Percentiles rank a stretch among this genome's conserved stretches.
Evolutionary conservation across 2,113 vertebrate genomes (phyloP).

Genomic region (Smithornis capensis): DNA sequence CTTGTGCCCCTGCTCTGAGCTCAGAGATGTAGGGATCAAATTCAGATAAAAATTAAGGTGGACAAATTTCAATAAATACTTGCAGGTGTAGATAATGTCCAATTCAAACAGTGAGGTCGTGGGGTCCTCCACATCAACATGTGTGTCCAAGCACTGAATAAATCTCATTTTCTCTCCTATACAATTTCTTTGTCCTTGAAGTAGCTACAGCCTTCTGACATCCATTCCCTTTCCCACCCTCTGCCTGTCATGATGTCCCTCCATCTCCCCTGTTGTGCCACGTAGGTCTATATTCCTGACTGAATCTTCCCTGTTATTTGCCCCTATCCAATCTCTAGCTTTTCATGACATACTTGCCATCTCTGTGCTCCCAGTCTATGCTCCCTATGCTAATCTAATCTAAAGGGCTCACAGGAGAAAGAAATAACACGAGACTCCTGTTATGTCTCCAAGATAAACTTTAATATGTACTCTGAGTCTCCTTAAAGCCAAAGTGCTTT

Average conservation of each 20-base stretch:
- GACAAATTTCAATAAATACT: neutral
- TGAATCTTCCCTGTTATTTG: neutral
- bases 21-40: neutral
- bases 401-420: neutral
- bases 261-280: neutral
- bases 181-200: neutral
- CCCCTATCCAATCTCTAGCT: neutral
- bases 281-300: neutral
- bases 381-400: neutral
- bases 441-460: neutral
- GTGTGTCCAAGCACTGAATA: neutral
- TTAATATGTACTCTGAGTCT: neutral
- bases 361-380: neutral
- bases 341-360: neutral
- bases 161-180: neutral
- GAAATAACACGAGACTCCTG: neutral
- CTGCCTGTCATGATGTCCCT: neutral
- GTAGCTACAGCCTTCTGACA: neutral
- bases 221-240: neutral
- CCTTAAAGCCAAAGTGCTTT: neutral
- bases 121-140: neutral
- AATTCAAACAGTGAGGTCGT: neutral
- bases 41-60: neutral
- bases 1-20: neutral
- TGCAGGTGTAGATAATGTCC: neutral